Percentiles rank a stretch among this genome's conserved stretches.
Evolutionary conservation across 2,888 invertebrate genomes (phyloP).

Genomic region (Xanthia icteritia): DNA sequence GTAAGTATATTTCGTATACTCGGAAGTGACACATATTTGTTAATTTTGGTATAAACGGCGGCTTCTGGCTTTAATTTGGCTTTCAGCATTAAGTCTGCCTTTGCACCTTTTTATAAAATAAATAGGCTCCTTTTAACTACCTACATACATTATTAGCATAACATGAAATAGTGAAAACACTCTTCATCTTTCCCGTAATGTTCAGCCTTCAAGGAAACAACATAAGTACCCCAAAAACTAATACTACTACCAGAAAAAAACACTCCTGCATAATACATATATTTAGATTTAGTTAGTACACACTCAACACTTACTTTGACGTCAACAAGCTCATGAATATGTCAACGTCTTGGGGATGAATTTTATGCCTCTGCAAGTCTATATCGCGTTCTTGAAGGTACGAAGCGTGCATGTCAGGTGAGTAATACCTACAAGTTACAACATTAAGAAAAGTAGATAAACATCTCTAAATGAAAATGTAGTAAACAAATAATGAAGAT

Average conservation of each 20-base stretch:
- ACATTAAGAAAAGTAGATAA: constrained; percentile 41
- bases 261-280: background rate
- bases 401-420: constrained; percentile 58
- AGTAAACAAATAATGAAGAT: background rate
- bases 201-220: background rate
- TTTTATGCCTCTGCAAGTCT: constrained; percentile 69
- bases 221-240: background rate
- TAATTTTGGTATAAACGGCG: background rate
- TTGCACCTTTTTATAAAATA: background rate
- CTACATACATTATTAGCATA: background rate
- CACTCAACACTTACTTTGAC: constrained; percentile 74
- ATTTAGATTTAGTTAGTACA: constrained; percentile 3
- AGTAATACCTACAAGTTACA: constrained; percentile 66
- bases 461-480: constrained; percentile 2
- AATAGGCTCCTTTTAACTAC: background rate
- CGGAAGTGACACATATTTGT: background rate
- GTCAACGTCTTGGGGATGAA: constrained; percentile 84
- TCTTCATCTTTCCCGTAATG: background rate
- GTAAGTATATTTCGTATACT: background rate
- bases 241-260: background rate
- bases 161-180: background rate
- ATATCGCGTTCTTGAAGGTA: constrained; percentile 72
- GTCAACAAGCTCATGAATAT: constrained; percentile 78
- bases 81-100: background rate
- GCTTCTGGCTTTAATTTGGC: background rate